Evolutionary conservation across 2,113 vertebrate species (phyloP), one percentile per base, ranked within the genome.

Genomic region (Cochlearius cochlearius): DNA sequence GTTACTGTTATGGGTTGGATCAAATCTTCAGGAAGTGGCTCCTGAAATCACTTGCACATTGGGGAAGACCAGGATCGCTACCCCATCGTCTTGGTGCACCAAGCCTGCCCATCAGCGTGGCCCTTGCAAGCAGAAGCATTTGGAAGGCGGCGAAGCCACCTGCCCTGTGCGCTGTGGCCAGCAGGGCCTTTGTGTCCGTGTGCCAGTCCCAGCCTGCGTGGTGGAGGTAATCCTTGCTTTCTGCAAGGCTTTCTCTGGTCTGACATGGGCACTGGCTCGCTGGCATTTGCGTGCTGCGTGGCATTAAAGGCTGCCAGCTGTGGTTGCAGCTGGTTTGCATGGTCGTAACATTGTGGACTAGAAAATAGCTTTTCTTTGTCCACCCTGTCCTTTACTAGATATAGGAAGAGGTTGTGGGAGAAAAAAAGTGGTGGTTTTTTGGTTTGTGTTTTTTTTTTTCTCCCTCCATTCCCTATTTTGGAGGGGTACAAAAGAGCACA

Each of bases 131-230:
- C 60, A 67, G 34, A 69, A 47, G 45, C 47, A 20, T 38, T 38
- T 29, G 53, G 41, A 39, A 74, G 55, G 7, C 0, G 1, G 3
- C 10, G 64, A 71, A 78, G 47, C 34, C 19, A 1, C 29, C 29
- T 17, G 49, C 19, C 41, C 14, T 38, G 45, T 0, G 1, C 19
- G 22, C 17, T 3, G 1, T 29, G 52, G 22, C n/a, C 8, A 2
- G 3, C 12, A 34, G 18, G 15, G 9, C 4, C 1, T 62, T 8
- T 19, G 6, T 15, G 15, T 39, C 41, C 41, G 12, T 18, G 9
- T 8, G 7, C 26, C 1, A 0, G 7, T 45, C n/a, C 25, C 29
- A 17, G 53, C 15, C n/a, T 8, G 11, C n/a, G 11, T n/a, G 47
- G 11, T 2, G 8, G 32, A 38, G 22, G 8, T 7, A n/a, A 8